These are phyloP conservation scores for Hyles vespertilio DNA, from an alignment of 1,140 invertebrate genomes.

Conservation along the genomic window DNA sequence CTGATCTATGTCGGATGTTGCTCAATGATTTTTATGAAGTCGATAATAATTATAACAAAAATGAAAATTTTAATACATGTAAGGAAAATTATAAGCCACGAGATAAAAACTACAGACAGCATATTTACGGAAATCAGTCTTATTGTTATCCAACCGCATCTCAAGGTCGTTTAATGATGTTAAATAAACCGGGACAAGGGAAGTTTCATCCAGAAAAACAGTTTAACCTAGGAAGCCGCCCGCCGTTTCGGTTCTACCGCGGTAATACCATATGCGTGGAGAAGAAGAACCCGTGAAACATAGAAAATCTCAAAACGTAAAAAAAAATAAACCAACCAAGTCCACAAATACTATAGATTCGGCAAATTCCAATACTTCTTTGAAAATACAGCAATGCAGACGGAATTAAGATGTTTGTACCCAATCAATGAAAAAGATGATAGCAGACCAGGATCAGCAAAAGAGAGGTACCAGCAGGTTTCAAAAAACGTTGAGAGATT, in stretches of 20 bases:
- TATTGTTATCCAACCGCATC: conserved; percentile 42
- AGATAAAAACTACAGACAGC: conserved; percentile 2
- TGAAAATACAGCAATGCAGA: conserved; percentile 10
- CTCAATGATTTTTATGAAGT: conserved; percentile 33
- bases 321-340: background rate
- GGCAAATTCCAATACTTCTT: background rate
- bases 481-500: conserved; percentile 18
- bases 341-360: too few relatives aligned
- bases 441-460: conserved; percentile 11
- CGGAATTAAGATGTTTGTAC: conserved; percentile 2
- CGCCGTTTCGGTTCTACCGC: conserved; percentile 1
- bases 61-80: background rate
- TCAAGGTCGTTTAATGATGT: conserved; percentile 28
- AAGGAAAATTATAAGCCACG: background rate
- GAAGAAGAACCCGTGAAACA: background rate
- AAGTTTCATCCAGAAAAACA: background rate
- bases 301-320: background rate
- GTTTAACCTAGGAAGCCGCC: background rate
- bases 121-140: conserved; percentile 15
- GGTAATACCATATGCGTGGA: conserved; percentile 11
- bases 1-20: conserved; percentile 26
- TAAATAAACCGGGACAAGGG: conserved; percentile 25
- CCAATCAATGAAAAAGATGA: background rate
- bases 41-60: conserved; percentile 6
- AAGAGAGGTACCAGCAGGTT: conserved; percentile 18